Conservation (phyloP, 2,888 invertebrate genomes). For the Panzeria rudis region DNA sequence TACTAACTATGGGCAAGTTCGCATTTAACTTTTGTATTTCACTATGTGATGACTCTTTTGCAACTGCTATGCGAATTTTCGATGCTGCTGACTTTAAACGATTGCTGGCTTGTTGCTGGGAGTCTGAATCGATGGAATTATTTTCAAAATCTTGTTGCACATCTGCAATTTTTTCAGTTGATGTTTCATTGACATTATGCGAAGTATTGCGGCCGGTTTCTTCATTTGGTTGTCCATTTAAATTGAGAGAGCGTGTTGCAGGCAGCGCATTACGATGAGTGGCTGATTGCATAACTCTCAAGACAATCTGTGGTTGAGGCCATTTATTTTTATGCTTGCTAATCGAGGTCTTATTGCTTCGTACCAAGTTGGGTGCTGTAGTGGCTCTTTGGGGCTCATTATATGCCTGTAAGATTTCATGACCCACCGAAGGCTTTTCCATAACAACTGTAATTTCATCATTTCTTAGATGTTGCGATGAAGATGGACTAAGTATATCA, state of each 20-base stretch:
- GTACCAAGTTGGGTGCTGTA: conserved; percentile 74
- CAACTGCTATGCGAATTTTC: conserved; percentile 53
- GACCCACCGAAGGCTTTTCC: conserved; percentile 77
- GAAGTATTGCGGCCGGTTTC: conserved; percentile 50
- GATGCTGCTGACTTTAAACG: conserved; percentile 57
- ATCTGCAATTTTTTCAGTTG: conserved; percentile 80
- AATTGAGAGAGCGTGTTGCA: conserved; percentile 71
- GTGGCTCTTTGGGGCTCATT: conserved; percentile 74
- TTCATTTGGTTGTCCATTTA: conserved; percentile 61
- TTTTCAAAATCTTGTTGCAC: conserved; percentile 82
- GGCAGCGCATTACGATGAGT: conserved; percentile 62
- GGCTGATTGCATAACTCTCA: conserved; percentile 74
- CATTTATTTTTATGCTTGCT: conserved; percentile 81
- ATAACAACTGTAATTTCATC: conserved; percentile 79
- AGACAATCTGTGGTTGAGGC: conserved; percentile 79
- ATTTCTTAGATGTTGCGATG: conserved; percentile 68
- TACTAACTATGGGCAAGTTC: conserved; percentile 76
- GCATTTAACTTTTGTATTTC: conserved; percentile 73
- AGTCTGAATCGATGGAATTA: conserved; percentile 82
- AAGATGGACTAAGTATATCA: conserved; percentile 40
- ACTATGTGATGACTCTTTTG: conserved; percentile 50
- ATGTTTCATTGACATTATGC: conserved; percentile 74
- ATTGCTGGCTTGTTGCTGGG: conserved; percentile 74
- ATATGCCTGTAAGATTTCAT: conserved; percentile 71
- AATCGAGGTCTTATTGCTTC: conserved; percentile 78